Conservation (phyloP, 2,113 vertebrate genomes). For the Mirounga angustirostris region DNA sequence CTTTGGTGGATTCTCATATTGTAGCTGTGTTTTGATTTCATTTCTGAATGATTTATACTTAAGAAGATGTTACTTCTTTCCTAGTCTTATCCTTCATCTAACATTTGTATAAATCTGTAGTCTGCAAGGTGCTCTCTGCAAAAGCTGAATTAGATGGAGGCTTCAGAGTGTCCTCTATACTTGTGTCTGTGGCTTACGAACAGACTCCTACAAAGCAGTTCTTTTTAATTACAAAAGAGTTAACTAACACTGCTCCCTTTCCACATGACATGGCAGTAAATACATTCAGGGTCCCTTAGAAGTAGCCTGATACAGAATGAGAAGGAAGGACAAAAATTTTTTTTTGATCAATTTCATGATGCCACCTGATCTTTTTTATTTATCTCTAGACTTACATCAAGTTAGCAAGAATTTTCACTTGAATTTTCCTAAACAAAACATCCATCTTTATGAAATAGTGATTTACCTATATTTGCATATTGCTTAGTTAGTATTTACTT, state of each 20-base stretch:
- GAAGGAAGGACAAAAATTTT: neutral
- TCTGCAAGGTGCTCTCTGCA: neutral
- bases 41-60: neutral
- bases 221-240: constrained; percentile 1
- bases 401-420: constrained; percentile 9
- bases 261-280: neutral
- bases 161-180: neutral
- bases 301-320: neutral
- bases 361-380: neutral
- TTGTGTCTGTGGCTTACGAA: neutral
- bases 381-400: neutral
- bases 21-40: constrained; percentile 43
- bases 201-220: neutral
- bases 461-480: neutral
- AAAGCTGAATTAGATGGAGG: neutral
- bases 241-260: neutral
- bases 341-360: neutral
- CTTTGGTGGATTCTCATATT: neutral
- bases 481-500: neutral
- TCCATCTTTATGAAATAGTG: neutral
- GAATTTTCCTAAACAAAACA: constrained; percentile 24
- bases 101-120: neutral
- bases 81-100: neutral
- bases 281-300: constrained; percentile 2
- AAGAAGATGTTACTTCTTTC: neutral